Conservation (phyloP, 2,888 invertebrate species). For the Andrena minutula region DNA sequence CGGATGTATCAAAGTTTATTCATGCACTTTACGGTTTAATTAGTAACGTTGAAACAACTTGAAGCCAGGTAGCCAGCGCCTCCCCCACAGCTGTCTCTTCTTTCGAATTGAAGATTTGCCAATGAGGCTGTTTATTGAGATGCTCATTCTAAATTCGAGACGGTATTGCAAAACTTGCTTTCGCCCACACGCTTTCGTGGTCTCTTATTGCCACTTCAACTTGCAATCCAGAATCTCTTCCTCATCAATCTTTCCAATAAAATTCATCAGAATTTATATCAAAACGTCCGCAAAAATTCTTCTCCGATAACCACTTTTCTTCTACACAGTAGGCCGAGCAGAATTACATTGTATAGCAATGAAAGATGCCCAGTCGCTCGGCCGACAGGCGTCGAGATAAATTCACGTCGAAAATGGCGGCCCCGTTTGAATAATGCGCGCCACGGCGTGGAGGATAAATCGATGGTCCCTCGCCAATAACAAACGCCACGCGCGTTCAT, state of each 20-base stretch:
- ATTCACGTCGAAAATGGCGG: not conserved
- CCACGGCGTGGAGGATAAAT: not conserved
- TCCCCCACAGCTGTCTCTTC: not conserved
- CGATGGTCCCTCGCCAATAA: conserved; percentile 5
- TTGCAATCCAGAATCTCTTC: not conserved
- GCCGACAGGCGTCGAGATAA: not conserved
- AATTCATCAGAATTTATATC: not conserved
- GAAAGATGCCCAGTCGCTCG: not conserved
- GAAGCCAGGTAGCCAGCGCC: not conserved
- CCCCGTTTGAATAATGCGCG: conserved; percentile 2
- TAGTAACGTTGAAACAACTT: not conserved
- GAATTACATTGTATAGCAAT: not conserved
- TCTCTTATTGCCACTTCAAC: not conserved
- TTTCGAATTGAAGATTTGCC: conserved; percentile 6
- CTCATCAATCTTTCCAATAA: not conserved
- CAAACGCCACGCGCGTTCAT: conserved; percentile 11
- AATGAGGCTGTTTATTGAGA: conserved; percentile 15
- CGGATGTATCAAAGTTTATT: not conserved
- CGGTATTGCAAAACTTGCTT: not conserved
- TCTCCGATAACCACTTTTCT: too few species aligned
- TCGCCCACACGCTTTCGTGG: not conserved
- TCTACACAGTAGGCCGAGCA: not conserved
- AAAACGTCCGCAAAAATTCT: too few species aligned
- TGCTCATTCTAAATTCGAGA: conserved; percentile 10
- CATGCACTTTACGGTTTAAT: not conserved